phyloP scores from a whole-genome alignment of 2,888 invertebrate genomes.

The Acanthococcus lagerstroemiae region DNA sequence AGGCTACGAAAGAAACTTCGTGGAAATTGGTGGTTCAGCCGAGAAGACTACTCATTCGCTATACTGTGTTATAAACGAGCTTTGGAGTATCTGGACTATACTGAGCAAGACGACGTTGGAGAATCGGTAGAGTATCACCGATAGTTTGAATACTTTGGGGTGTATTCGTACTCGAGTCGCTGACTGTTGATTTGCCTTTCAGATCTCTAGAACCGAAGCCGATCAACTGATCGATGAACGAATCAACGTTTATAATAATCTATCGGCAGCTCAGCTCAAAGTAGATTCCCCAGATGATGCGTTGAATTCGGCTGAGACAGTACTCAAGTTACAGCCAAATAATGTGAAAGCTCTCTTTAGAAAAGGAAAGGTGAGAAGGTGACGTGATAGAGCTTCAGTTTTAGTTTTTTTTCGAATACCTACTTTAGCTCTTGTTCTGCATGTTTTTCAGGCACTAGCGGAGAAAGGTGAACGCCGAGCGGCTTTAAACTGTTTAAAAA shows the following conservation, averaged over 20 bases:
- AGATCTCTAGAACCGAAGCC: conserved; percentile 10
- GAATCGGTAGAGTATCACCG: neutral
- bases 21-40: conserved; percentile 83
- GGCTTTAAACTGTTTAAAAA: conserved; percentile 56
- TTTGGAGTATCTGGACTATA: conserved; percentile 60
- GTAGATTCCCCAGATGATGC: conserved; percentile 77
- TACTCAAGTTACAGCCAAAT: conserved; percentile 69
- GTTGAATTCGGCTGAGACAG: conserved; percentile 68
- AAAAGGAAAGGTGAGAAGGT: conserved; percentile 54
- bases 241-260: conserved; percentile 77
- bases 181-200: neutral
- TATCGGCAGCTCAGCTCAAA: conserved; percentile 86
- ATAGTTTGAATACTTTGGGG: neutral
- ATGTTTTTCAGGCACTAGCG: conserved; percentile 50
- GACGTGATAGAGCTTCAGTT: no score
- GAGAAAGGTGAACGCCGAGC: conserved; percentile 58
- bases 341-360: conserved; percentile 87
- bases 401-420: no score
- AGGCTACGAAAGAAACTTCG: conserved; percentile 68
- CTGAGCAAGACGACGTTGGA: conserved; percentile 11
- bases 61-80: conserved; percentile 80
- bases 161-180: neutral
- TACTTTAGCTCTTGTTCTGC: no score
- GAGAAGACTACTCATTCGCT: conserved; percentile 68
- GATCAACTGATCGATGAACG: conserved; percentile 51